Evolutionary conservation across 2,888 invertebrate species (phyloP).

Genomic region (Tridacna gigas): DNA sequence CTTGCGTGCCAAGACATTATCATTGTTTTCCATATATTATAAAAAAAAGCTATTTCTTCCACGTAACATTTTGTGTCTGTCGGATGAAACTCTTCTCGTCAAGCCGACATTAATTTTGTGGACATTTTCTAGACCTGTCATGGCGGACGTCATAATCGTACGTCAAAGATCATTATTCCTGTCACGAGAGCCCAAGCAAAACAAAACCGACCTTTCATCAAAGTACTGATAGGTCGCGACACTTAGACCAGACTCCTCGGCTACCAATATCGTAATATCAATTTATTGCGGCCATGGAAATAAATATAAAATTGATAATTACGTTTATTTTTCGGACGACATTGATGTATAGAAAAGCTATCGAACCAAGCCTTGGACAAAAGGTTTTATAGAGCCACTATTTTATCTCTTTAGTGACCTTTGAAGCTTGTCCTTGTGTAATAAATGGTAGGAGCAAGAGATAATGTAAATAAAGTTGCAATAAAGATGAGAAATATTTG

Average conservation of each 20-base stretch:
- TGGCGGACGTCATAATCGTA: constrained; percentile 3
- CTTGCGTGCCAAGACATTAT: too few relatives aligned
- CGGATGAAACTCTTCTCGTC: not conserved
- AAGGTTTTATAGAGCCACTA: not conserved
- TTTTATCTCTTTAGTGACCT: too few relatives aligned
- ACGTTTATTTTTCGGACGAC: too few relatives aligned
- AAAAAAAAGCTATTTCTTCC: too few relatives aligned
- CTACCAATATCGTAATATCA: constrained; percentile 3
- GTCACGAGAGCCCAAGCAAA: constrained; percentile 1
- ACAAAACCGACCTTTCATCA: constrained; percentile 10
- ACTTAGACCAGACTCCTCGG: not conserved
- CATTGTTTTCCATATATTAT: too few relatives aligned
- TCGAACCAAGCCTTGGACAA: not conserved
- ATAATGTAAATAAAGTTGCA: too few relatives aligned
- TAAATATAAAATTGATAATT: constrained; percentile 2
- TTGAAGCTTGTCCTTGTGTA: not conserved
- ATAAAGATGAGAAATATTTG: too few relatives aligned
- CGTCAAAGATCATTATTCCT: constrained; percentile 16
- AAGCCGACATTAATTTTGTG: constrained; percentile 6
- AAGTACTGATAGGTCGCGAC: constrained; percentile 10
- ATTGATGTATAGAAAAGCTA: not conserved
- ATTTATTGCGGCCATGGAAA: not conserved
- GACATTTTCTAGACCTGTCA: not conserved
- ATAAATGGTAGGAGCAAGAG: not conserved
- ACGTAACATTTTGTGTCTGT: too few relatives aligned